phyloP scores from a whole-genome alignment of 2,888 invertebrate genomes.

The Drosophila atripex region DNA sequence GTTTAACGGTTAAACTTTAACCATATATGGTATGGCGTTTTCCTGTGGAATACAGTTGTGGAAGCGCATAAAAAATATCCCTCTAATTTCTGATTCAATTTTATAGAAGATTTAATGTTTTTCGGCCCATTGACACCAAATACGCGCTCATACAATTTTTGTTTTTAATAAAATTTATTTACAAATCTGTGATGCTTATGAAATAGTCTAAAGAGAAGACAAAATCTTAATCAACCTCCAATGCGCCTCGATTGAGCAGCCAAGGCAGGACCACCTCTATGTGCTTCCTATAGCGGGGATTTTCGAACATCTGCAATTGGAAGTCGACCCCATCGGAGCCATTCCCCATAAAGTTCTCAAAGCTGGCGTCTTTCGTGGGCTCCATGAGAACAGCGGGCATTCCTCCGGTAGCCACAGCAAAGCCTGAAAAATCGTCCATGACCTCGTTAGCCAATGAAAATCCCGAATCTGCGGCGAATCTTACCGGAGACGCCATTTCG shows the following conservation, averaged over 20 bases:
- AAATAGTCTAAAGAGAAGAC: not conserved
- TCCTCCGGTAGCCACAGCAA: constrained; percentile 58
- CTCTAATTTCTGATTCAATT: not conserved
- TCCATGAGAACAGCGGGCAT: constrained; percentile 73
- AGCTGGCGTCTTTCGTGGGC: constrained; percentile 63
- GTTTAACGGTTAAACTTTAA: no score
- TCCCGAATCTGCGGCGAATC: no score
- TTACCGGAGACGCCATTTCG: constrained; percentile 52
- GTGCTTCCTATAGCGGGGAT: constrained; percentile 71
- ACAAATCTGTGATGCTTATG: no score
- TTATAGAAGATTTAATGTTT: not conserved
- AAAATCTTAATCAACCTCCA: constrained; percentile 38
- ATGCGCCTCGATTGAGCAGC: constrained; percentile 73
- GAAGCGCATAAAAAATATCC: not conserved
- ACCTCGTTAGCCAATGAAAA: no score
- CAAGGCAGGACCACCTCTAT: constrained; percentile 75
- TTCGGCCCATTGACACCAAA: not conserved
- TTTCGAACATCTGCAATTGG: constrained; percentile 64
- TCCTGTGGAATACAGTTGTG: not conserved
- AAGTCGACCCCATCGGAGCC: constrained; percentile 55
- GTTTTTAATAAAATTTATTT: not conserved
- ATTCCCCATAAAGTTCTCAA: constrained; percentile 61
- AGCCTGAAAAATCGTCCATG: constrained; percentile 52
- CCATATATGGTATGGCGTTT: not conserved
- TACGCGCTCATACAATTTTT: not conserved